Percentiles rank a stretch among this genome's conserved stretches.
Conservation (phyloP, 2,113 vertebrate species). For the Furnarius figulus region DNA sequence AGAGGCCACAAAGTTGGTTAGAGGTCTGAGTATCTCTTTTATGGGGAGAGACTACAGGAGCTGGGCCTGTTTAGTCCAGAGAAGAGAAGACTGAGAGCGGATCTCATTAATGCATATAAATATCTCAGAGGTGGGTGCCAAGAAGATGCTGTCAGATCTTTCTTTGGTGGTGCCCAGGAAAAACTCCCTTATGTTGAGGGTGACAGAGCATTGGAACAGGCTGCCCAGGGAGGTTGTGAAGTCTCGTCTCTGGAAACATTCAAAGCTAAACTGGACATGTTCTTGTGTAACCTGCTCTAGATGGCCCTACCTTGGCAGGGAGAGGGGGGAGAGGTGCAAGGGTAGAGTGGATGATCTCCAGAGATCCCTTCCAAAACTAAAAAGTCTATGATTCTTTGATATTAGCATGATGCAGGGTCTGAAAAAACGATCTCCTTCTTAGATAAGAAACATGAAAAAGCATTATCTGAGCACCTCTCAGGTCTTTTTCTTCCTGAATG, state of each 20-base stretch:
- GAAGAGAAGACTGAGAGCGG: background rate
- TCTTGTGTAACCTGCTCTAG: background rate
- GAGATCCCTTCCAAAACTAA: background rate
- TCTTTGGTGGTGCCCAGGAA: background rate
- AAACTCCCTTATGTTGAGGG: background rate
- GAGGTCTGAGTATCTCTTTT: background rate
- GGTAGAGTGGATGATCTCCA: background rate
- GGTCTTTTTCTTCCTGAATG: background rate
- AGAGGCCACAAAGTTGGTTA: background rate
- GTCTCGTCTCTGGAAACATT: background rate
- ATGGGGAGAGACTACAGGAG: background rate
- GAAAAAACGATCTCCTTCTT: background rate
- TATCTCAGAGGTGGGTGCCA: background rate
- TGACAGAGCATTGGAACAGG: background rate
- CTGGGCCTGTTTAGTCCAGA: background rate
- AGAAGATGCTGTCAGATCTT: too few relatives aligned
- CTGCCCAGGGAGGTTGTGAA: background rate
- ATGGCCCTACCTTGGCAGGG: too few relatives aligned
- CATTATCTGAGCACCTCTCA: accelerated
- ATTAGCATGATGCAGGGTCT: background rate
- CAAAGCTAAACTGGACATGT: background rate
- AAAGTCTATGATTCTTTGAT: background rate
- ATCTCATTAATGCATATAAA: background rate
- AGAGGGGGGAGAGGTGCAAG: too few relatives aligned
- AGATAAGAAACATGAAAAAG: background rate